These are phyloP conservation scores for Basileuterus tristriatus DNA, from an alignment of 2,797 vertebrate species.

Conservation along the genomic window DNA sequence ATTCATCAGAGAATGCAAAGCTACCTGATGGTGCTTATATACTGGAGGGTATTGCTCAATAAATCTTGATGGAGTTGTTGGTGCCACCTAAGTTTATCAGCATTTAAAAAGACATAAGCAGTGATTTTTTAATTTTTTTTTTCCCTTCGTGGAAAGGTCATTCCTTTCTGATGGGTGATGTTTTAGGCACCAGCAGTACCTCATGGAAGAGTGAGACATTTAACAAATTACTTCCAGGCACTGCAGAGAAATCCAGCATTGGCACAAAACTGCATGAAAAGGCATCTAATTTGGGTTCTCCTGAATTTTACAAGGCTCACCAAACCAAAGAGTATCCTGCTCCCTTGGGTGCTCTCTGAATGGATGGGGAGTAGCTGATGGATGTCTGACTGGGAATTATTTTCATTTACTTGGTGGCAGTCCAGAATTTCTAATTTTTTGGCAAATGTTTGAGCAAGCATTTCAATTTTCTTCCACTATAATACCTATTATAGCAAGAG, in stretches of 20 bases:
- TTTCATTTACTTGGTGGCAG: background rate
- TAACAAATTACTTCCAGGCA: background rate
- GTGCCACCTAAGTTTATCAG: constrained; percentile 43
- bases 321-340: background rate
- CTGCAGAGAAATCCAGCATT: background rate
- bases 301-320: background rate
- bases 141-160: constrained; percentile 62
- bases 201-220: constrained; percentile 6
- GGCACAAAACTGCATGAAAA: background rate
- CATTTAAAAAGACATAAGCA: constrained; percentile 55
- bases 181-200: constrained; percentile 11
- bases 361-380: background rate
- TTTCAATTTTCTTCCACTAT: constrained; percentile 46
- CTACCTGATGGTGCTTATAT: constrained; percentile 49
- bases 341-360: background rate
- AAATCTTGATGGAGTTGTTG: constrained; percentile 46
- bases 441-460: constrained; percentile 20
- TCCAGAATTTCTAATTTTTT: constrained; percentile 17
- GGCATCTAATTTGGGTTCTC: background rate
- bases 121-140: background rate
- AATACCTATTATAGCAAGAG: background rate
- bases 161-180: constrained; percentile 35
- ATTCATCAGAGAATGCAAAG: constrained; percentile 67
- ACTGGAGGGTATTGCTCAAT: background rate
- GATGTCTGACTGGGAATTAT: background rate